Conservation (phyloP, 2,797 vertebrate species). For the Acropternis orthonyx region DNA sequence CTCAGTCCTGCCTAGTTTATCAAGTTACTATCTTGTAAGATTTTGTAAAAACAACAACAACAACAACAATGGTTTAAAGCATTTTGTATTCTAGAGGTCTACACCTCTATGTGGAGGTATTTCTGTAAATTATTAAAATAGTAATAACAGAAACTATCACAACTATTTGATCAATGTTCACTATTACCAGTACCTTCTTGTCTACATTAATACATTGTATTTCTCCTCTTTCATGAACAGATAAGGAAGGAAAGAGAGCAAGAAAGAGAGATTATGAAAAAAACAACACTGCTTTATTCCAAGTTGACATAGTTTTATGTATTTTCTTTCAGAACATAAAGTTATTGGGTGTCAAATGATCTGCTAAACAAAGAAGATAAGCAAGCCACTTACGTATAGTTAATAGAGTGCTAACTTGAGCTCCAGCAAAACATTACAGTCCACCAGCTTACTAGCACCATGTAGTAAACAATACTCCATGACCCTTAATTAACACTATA, state of each 20-base stretch:
- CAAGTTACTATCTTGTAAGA: neutral
- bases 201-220: neutral
- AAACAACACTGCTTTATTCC: neutral
- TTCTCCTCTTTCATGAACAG: neutral
- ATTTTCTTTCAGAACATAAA: constrained; percentile 7
- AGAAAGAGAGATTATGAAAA: neutral
- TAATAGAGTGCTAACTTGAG: constrained; percentile 36
- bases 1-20: neutral
- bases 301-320: neutral
- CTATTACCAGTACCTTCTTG: neutral
- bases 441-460: neutral
- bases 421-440: neutral
- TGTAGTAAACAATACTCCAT: neutral
- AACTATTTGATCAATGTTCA: neutral
- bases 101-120: neutral
- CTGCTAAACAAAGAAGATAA: constrained; percentile 55
- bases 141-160: neutral
- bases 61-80: neutral
- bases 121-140: neutral
- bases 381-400: constrained; percentile 6
- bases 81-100: neutral
- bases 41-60: neutral
- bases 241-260: neutral
- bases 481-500: constrained; percentile 62
- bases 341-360: constrained; percentile 38